Percentiles rank a stretch among this genome's conserved stretches.
phyloP scores from a whole-genome alignment of 2,797 vertebrate genomes.

The Coendou prehensilis region DNA sequence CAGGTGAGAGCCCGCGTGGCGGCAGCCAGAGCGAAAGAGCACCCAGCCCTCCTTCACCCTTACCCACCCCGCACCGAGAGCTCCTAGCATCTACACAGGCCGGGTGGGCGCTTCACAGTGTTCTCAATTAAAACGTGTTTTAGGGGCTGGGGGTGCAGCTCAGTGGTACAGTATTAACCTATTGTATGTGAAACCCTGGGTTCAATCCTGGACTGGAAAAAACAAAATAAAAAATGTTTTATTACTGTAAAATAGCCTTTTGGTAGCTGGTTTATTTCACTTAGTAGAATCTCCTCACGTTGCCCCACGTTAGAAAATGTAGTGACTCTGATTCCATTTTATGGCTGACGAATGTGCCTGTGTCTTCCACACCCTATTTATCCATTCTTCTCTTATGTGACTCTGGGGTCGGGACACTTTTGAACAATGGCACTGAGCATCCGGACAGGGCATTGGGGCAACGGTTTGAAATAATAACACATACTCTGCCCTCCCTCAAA shows the following conservation, averaged over 20 bases:
- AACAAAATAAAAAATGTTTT: not conserved
- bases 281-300: not conserved
- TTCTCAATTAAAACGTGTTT: not conserved
- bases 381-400: not conserved
- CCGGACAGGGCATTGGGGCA: not conserved
- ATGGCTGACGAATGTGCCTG: not conserved
- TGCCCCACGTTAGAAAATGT: not conserved
- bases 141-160: not conserved
- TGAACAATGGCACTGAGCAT: not conserved
- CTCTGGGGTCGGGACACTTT: not conserved
- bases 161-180: not conserved
- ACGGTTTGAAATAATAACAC: not conserved
- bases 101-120: not conserved
- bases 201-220: not conserved
- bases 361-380: not conserved
- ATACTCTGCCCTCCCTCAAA: not conserved
- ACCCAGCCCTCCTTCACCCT: too few relatives aligned
- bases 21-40: not conserved
- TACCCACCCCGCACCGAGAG: too few relatives aligned
- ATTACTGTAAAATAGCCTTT: not conserved
- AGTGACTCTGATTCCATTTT: not conserved
- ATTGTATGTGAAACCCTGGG: not conserved
- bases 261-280: not conserved
- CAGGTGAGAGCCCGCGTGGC: not conserved
- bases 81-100: not conserved